Evolutionary conservation across 2,888 invertebrate species (phyloP).

Genomic region (Drosophila kambysellisi): DNA sequence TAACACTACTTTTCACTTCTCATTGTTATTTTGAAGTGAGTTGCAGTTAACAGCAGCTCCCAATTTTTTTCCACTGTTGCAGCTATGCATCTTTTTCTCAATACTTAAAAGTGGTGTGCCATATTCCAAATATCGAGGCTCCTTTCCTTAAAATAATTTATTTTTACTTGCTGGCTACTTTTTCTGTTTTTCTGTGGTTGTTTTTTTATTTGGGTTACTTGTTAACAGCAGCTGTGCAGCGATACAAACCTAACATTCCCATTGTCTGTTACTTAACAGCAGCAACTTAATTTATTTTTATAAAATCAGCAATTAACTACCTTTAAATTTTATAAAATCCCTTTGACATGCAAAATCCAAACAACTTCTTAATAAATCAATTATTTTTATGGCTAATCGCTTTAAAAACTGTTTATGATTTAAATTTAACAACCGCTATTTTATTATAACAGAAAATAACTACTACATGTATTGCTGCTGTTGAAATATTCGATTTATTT

Average conservation of each 20-base stretch:
- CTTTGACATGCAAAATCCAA: background rate
- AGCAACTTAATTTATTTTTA: background rate
- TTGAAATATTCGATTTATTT: constrained; percentile 12
- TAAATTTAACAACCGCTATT: background rate
- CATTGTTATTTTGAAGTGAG: constrained; percentile 13
- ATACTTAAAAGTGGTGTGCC: background rate
- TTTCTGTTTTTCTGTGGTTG: constrained; percentile 3
- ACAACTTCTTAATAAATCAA: background rate
- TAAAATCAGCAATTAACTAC: background rate
- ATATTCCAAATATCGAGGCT: background rate
- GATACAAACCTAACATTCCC: constrained; percentile 2
- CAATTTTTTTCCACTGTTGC: background rate
- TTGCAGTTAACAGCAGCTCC: constrained; percentile 12
- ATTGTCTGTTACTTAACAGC: constrained; percentile 21
- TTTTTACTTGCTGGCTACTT: constrained; percentile 15
- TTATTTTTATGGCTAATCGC: background rate
- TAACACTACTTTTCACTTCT: constrained; percentile 22
- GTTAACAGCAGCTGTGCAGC: constrained; percentile 39
- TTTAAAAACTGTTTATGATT: background rate
- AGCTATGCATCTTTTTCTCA: constrained; percentile 8
- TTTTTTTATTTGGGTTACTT: constrained; percentile 26
- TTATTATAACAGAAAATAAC: background rate
- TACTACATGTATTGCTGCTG: background rate
- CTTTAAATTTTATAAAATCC: background rate
- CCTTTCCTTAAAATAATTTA: background rate